phyloP scores from a whole-genome alignment of 1,140 invertebrate species.

The Leptoteleia sp. region DNA sequence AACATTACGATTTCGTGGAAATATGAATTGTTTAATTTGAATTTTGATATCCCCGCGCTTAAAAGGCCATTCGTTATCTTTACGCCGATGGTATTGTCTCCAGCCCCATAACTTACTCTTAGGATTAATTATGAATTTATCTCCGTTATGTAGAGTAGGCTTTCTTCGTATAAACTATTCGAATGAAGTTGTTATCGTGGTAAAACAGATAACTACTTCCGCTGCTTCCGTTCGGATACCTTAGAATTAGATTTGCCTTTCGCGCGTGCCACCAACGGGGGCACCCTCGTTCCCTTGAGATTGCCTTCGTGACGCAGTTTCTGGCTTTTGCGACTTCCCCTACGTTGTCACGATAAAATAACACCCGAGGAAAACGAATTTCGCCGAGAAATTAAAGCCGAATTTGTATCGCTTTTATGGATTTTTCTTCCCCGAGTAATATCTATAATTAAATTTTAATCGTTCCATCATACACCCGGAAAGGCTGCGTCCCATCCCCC shows the following conservation, averaged over 20 bases:
- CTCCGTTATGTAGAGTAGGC: conserved; percentile 23
- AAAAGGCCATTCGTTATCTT: too few relatives aligned
- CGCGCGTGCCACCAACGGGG: conserved; percentile 55
- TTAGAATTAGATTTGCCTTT: conserved; percentile 65
- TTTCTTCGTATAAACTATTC: conserved; percentile 45
- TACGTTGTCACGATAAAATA: conserved; percentile 33
- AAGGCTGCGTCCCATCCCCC: conserved; percentile 1
- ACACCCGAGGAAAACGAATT: conserved; percentile 22
- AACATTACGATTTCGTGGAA: too few relatives aligned
- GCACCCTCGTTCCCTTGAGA: conserved; percentile 62
- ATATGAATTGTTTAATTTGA: too few relatives aligned
- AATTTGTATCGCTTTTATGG: conserved; percentile 39
- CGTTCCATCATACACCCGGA: conserved; percentile 1
- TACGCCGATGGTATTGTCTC: conserved; percentile 10
- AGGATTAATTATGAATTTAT: conserved; percentile 57
- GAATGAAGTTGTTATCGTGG: conserved; percentile 56
- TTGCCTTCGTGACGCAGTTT: conserved; percentile 46
- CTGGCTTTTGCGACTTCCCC: conserved; percentile 43
- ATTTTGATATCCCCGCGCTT: too few relatives aligned
- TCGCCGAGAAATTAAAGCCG: conserved; percentile 22
- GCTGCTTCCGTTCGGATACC: conserved; percentile 53
- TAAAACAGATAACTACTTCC: conserved; percentile 60
- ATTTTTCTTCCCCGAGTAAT: conserved; percentile 21
- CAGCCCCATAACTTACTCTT: conserved; percentile 24
- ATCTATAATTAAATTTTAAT: conserved; percentile 31